Evolutionary conservation across 2,888 invertebrate species (phyloP).

Genomic region (Antheraea assamensis): DNA sequence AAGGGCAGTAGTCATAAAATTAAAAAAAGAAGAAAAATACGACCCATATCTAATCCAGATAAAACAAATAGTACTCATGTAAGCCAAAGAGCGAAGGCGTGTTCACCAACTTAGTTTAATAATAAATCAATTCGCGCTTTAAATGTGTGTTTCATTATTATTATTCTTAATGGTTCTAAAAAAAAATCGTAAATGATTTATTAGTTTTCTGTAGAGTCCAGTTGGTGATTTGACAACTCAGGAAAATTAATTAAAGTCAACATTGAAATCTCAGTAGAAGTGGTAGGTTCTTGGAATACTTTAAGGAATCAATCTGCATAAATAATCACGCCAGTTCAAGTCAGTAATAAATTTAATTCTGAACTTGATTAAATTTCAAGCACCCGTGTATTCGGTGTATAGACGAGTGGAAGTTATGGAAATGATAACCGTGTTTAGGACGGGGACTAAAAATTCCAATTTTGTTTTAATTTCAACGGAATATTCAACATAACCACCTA

Average conservation of each 20-base stretch:
- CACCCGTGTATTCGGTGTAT: constrained; percentile 19
- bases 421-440: not conserved
- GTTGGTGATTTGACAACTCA: not conserved
- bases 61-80: no score
- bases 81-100: no score
- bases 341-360: not conserved
- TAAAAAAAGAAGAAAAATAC: no score
- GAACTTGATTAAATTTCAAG: not conserved
- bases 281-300: not conserved
- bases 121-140: not conserved
- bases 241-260: not conserved
- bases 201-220: not conserved
- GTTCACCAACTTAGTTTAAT: not conserved
- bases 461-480: not conserved
- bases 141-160: no score
- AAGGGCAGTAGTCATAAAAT: no score
- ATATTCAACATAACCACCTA: not conserved
- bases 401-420: not conserved
- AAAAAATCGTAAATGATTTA: not conserved
- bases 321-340: constrained; percentile 25
- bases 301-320: not conserved
- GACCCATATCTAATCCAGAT: no score
- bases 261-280: constrained; percentile 7
- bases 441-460: not conserved
- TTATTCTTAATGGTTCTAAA: not conserved